Evolutionary conservation across 2,113 vertebrate species (phyloP), one percentile per base, ranked within the genome.

Genomic region (Porphyrio hochstetteri): DNA sequence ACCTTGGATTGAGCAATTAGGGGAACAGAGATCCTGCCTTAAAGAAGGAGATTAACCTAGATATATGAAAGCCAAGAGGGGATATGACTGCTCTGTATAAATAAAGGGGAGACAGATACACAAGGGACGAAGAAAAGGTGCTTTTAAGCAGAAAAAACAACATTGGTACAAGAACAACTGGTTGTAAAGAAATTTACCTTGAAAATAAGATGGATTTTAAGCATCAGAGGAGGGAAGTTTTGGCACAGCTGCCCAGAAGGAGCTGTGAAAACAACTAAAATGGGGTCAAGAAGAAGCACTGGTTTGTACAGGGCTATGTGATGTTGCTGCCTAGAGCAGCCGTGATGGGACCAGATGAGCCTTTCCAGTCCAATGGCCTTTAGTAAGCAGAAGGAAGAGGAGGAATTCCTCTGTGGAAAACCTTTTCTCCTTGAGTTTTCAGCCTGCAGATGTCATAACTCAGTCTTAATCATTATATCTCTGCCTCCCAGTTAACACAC

Each of bases 41-140:
- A 67, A 92, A 96, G 80, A 21, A 86, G 57, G 50, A 93, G 91
- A 96, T 92, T 93, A 96, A 94, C 70, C 70, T 70, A 95, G 75
- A 95, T 80, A 96, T 94, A 93, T 88, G 75, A 95, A 91, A 93
- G 50, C 50, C 63, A 91, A 91, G 67, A 95, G 59, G 75, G 78
- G 63, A 94, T 91, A 96, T 86, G 92, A 95, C 33, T 94, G 21
- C 28, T 76, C 55, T 67, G 70, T 85, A 82, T 91, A 95, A 95
- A 92, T 69, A 89, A 72, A 91, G 84, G 31, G 59, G 87, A 68
- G 67, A 87, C 36, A 90, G 50, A 80, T 72, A 82, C n/a, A 85
- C 81, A 90, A 86, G 40, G 55, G 44, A 90, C 40, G 55, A 87
- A 76, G 25, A 31, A 83, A 91, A 89, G 46, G 40, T 11, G 3